Evolutionary conservation across 2,888 invertebrate genomes (phyloP).

Genomic region (Ornithoptera alexandrae): DNA sequence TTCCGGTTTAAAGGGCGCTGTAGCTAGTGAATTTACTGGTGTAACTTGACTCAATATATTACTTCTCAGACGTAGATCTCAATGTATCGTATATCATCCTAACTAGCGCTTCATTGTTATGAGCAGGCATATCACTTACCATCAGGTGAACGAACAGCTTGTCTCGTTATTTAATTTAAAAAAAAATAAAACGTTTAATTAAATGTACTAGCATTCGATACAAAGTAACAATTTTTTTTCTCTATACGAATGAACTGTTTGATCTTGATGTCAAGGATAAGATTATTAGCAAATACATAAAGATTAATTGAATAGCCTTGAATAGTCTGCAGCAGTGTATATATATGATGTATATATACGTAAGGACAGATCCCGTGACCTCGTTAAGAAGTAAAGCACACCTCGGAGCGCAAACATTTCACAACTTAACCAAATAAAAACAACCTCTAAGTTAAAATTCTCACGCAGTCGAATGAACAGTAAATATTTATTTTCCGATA

Average conservation of each 20-base stretch:
- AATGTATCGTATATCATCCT: no score
- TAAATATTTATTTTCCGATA: background rate
- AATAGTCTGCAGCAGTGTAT: background rate
- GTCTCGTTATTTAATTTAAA: no score
- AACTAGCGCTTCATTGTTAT: no score
- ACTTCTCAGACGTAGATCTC: no score
- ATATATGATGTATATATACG: constrained; percentile 19
- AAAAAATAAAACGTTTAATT: background rate
- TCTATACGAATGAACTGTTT: background rate
- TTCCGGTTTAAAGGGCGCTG: no score
- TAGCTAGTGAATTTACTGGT: no score
- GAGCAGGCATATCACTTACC: no score
- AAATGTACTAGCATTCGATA: background rate
- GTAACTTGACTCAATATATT: no score
- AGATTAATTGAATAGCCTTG: constrained; percentile 5
- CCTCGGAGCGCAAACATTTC: constrained; percentile 20
- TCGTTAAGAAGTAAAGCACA: constrained; percentile 25
- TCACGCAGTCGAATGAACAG: constrained; percentile 8
- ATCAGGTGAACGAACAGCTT: no score
- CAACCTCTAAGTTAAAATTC: constrained; percentile 12
- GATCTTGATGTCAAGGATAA: constrained; percentile 20
- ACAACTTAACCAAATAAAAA: constrained; percentile 20
- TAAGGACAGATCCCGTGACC: constrained; percentile 24
- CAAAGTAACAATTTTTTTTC: background rate
- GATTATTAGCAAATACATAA: constrained; percentile 9